A percentile compares a stretch with the other conserved stretches of the same genome.
phyloP scores from a whole-genome alignment of 2,113 vertebrate genomes.

The Cranoglanis bouderius region DNA sequence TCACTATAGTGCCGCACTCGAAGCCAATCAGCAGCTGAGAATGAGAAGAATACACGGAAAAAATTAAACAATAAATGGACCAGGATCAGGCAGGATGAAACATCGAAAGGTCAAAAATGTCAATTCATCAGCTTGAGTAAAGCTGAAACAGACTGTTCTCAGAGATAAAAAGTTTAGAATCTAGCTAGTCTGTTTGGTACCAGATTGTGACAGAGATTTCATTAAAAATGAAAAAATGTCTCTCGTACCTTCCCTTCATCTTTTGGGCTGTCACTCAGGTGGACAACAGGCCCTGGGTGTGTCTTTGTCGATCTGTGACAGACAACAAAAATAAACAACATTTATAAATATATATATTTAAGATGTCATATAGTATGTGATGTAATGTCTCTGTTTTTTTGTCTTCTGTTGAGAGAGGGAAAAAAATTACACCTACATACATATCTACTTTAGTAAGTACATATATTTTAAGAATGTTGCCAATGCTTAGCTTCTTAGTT shows the following conservation, averaged over 20 bases:
- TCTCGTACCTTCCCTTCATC: slow-evolving; percentile 92
- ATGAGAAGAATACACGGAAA: slow-evolving; percentile 17
- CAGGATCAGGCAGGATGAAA: not conserved
- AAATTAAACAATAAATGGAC: not conserved
- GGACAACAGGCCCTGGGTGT: slow-evolving; percentile 96
- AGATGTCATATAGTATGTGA: not conserved
- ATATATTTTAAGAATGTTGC: not conserved
- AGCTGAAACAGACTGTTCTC: not conserved
- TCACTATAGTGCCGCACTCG: slow-evolving; percentile 92
- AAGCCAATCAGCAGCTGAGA: slow-evolving; percentile 91
- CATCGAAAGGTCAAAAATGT: not conserved
- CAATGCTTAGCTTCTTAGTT: not conserved
- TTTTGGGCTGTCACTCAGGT: slow-evolving; percentile 96
- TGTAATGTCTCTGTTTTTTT: not conserved
- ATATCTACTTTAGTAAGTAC: not conserved
- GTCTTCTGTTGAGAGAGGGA: not conserved
- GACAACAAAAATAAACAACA: not conserved
- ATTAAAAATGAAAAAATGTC: slow-evolving; percentile 41
- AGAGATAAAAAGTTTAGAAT: not conserved
- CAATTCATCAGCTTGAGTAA: not conserved
- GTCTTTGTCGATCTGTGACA: slow-evolving; percentile 90
- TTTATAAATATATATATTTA: not conserved
- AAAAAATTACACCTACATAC: not conserved
- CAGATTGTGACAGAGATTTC: not conserved
- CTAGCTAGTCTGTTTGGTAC: not conserved